phyloP scores from a whole-genome alignment of 2,797 vertebrate genomes.

The Melanogrammus aeglefinus region DNA sequence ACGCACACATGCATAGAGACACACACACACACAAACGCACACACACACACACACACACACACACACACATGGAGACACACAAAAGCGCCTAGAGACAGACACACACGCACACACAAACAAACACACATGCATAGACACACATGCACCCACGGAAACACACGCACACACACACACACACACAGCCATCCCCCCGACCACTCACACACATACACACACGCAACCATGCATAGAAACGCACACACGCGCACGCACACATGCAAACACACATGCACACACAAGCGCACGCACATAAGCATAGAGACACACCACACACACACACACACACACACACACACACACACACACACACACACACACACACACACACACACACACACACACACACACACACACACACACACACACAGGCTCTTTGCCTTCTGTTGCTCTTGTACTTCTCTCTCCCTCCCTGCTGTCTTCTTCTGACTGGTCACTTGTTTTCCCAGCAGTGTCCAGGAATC shows the following conservation, averaged over 20 bases:
- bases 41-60: neutral
- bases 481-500: no score
- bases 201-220: neutral
- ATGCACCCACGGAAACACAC: neutral
- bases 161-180: no score
- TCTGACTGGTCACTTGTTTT: no score
- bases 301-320: neutral
- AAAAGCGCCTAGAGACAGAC: neutral
- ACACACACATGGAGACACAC: neutral
- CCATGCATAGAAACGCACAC: constrained; percentile 28
- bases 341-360: neutral
- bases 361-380: no score
- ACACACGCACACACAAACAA: neutral
- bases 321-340: constrained; percentile 7
- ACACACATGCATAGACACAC: constrained; percentile 20
- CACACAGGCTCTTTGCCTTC: no score
- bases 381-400: no score
- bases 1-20: neutral
- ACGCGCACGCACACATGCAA: neutral
- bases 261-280: neutral
- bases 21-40: neutral
- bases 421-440: no score
- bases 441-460: no score
- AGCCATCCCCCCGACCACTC: no score
- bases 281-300: constrained; percentile 21